Percentiles rank a stretch among this genome's conserved stretches.
Evolutionary conservation across 2,797 vertebrate genomes (phyloP).

Genomic region (Oryzias sinensis): DNA sequence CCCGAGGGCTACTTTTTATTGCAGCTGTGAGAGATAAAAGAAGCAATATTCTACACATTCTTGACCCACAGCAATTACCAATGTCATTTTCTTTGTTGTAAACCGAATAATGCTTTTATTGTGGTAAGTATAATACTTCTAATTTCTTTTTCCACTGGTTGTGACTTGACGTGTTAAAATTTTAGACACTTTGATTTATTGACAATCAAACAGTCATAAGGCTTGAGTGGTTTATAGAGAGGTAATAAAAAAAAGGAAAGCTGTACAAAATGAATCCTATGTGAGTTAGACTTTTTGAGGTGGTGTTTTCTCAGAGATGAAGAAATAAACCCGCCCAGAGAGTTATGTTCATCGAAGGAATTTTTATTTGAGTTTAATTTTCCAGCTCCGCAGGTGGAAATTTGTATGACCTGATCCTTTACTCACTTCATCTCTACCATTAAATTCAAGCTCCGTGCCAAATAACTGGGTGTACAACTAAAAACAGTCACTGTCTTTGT

Average conservation of each 20-base stretch:
- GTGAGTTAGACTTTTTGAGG: constrained; percentile 57
- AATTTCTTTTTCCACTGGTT: constrained; percentile 39
- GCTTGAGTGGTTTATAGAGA: constrained; percentile 59
- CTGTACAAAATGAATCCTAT: constrained; percentile 63
- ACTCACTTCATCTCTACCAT: constrained; percentile 16
- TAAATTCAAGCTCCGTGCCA: constrained; percentile 23
- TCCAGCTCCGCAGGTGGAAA: constrained; percentile 56
- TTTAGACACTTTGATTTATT: constrained; percentile 58
- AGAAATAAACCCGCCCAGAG: constrained; percentile 52
- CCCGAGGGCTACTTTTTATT: constrained; percentile 12
- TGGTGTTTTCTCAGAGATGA: constrained; percentile 62
- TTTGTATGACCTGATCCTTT: constrained; percentile 31
- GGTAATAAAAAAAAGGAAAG: constrained; percentile 63
- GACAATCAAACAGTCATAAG: constrained; percentile 33
- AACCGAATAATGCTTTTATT: constrained; percentile 52
- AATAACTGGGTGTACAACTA: constrained; percentile 4
- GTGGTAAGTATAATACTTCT: constrained; percentile 31
- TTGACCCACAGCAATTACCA: constrained; percentile 13
- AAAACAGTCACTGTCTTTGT: constrained; percentile 6
- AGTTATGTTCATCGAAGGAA: constrained; percentile 54
- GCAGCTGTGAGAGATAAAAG: constrained; percentile 24
- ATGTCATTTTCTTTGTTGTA: constrained; percentile 40
- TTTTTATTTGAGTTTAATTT: constrained; percentile 62
- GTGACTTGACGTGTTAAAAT: constrained; percentile 38
- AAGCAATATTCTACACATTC: constrained; percentile 24